Conservation (phyloP, 1,140 invertebrate genomes). For the Drosophila grimshawi region DNA sequence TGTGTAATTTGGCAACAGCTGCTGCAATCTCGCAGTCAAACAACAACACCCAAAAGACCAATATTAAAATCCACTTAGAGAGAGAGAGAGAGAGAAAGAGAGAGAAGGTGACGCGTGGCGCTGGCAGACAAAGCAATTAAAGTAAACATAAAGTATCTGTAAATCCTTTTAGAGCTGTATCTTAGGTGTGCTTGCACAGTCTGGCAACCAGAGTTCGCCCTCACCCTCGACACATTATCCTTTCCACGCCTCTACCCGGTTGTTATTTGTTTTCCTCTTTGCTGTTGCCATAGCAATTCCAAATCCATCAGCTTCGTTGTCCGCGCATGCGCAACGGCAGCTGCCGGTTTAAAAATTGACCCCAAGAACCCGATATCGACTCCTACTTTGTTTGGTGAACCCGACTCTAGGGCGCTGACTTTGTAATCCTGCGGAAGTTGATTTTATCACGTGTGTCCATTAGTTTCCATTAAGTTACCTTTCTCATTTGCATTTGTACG, state of each 20-base stretch:
- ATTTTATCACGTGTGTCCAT: slow-evolving; percentile 74
- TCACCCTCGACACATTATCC: slow-evolving; percentile 50
- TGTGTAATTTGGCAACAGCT: slow-evolving; percentile 41
- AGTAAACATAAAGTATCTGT: slow-evolving; percentile 64
- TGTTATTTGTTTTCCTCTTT: slow-evolving; percentile 27
- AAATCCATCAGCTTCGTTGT: slow-evolving; percentile 54
- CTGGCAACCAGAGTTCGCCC: slow-evolving; percentile 45
- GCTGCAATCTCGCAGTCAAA: slow-evolving; percentile 50
- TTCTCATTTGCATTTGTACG: slow-evolving; percentile 24
- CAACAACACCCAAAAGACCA: slow-evolving; percentile 27
- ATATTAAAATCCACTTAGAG: slow-evolving; percentile 74
- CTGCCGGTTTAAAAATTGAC: slow-evolving; percentile 33
- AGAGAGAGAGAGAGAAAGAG: neutral
- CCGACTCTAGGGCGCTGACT: slow-evolving; percentile 40
- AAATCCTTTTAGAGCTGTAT: slow-evolving; percentile 73
- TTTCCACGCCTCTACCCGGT: slow-evolving; percentile 31
- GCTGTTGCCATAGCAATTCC: slow-evolving; percentile 65
- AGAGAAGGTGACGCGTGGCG: slow-evolving; percentile 52
- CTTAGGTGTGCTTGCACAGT: slow-evolving; percentile 13
- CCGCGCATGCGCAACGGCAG: slow-evolving; percentile 76
- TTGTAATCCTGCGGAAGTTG: slow-evolving; percentile 80
- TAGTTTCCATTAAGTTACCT: slow-evolving; percentile 56
- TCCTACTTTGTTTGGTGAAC: neutral
- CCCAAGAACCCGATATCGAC: slow-evolving; percentile 27
- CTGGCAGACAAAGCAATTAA: slow-evolving; percentile 59